Evolutionary conservation across 2,888 invertebrate species (phyloP).

Genomic region (Aradus depressus): DNA sequence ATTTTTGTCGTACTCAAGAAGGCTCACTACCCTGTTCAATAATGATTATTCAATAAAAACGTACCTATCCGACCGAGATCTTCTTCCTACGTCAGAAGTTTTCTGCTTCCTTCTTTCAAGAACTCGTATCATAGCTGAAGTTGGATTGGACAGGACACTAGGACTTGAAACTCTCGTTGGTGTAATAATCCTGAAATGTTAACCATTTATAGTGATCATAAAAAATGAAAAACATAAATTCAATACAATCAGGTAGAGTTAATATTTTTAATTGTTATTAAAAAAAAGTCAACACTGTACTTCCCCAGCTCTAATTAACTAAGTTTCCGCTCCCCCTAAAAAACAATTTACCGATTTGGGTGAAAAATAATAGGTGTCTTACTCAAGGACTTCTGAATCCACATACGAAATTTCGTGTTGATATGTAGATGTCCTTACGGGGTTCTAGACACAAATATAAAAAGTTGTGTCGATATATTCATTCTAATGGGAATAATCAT

Average conservation of each 20-base stretch:
- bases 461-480: too few relatives aligned
- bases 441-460: too few relatives aligned
- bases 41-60: not conserved
- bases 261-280: not conserved
- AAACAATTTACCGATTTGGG: too few relatives aligned
- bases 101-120: slow-evolving; percentile 20
- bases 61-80: slow-evolving; percentile 10
- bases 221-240: not conserved
- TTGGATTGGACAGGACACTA: slow-evolving; percentile 26
- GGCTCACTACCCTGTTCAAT: too few relatives aligned
- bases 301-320: not conserved
- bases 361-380: too few relatives aligned
- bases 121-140: slow-evolving; percentile 28
- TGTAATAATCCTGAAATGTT: slow-evolving; percentile 1
- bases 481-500: too few relatives aligned
- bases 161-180: slow-evolving; percentile 5
- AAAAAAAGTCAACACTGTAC: not conserved
- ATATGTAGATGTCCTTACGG: too few relatives aligned
- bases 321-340: too few relatives aligned
- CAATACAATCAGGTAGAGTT: not conserved
- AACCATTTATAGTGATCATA: not conserved
- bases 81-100: slow-evolving; percentile 7
- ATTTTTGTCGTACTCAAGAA: too few relatives aligned
- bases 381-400: too few relatives aligned
- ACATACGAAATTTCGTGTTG: too few relatives aligned